Base-by-base conservation (phyloP, 2,797 vertebrate genomes). In the Propithecus deckenii region DNA sequence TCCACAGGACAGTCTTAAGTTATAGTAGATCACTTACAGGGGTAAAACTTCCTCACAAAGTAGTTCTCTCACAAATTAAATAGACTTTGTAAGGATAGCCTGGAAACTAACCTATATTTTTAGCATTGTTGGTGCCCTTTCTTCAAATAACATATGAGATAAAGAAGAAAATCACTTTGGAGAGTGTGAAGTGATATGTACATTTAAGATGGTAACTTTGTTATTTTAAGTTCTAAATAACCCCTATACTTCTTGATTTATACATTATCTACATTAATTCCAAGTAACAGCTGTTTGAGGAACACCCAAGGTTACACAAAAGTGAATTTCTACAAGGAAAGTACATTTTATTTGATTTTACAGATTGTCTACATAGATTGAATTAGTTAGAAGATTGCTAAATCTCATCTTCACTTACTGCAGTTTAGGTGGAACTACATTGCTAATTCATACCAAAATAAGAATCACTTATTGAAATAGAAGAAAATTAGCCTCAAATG, bases 401-500 rank as follows among this genome's bases (percentile, higher is more conserved):
- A 79, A 84, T 95, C 43, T 89, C 38, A 65, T 78, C 46, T 92
- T 86, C 9, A 78, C 3, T 84, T 87, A 55, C 17, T 61, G 35
- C 20, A 89, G 14, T 65, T 86, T 93, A 84, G 7, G 18, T 95
- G 30, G 38, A 96, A 94, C 71, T 74, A 87, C 28, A 76, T 32
- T 75, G 57, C n/a, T 87, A 92, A 97, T 71, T 95, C 50, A 94
- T 80, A 75, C 4, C 35, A 30, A 50, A 69, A 76, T 14, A 69
- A 89, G 75, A 84, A 74, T 72, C 18, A 61, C n/a, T 91, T 92
- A 92, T 15, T 88, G 22, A 86, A 94, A 38, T 67, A 14, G 18
- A 87, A 79, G 35, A 96, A 20, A 87, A 89, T 96, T 94, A 90
- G 65, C 71, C 35, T 97, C 72, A 97, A 97, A 97, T 87, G 65